Evolutionary conservation across 1,140 invertebrate genomes (phyloP).

Genomic region (Zaprionus lachaisei): DNA sequence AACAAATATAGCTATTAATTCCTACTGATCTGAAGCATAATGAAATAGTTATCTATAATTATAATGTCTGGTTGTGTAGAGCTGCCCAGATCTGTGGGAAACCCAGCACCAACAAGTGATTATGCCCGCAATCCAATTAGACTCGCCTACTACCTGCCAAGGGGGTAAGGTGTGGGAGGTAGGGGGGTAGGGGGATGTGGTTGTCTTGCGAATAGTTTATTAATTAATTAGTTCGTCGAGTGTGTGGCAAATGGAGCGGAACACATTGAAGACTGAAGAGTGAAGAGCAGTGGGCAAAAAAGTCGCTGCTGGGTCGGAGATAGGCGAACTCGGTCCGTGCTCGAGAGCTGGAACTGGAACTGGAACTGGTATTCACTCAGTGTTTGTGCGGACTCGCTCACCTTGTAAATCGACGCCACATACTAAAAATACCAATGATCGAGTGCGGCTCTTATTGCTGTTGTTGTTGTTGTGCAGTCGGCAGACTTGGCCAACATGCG

Average conservation of each 20-base stretch:
- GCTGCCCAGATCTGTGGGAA: background rate
- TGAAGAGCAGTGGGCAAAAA: constrained; percentile 5
- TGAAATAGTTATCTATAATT: constrained; percentile 5
- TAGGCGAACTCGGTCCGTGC: constrained; percentile 1
- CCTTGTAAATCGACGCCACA: constrained; percentile 56
- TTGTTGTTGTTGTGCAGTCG: constrained; percentile 38
- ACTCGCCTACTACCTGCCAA: background rate
- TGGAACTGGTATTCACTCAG: constrained; percentile 52
- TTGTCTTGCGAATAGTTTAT: constrained; percentile 20
- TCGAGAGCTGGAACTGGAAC: constrained; percentile 28
- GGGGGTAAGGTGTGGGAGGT: background rate
- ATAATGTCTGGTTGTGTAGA: background rate
- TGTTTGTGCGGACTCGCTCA: constrained; percentile 40
- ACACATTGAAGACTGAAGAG: constrained; percentile 19
- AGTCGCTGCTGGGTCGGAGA: constrained; percentile 2
- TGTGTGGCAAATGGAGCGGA: constrained; percentile 36
- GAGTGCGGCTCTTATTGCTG: constrained; percentile 20
- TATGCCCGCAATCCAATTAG: background rate
- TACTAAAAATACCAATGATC: constrained; percentile 55
- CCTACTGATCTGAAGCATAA: too few species aligned
- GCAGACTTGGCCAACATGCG: constrained; percentile 53
- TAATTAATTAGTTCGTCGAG: constrained; percentile 26
- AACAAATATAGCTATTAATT: too few species aligned
- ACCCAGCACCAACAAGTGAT: background rate
- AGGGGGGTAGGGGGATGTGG: background rate